Base-by-base conservation (phyloP, 2,888 invertebrate genomes). In the Drosophila aldrichi region DNA sequence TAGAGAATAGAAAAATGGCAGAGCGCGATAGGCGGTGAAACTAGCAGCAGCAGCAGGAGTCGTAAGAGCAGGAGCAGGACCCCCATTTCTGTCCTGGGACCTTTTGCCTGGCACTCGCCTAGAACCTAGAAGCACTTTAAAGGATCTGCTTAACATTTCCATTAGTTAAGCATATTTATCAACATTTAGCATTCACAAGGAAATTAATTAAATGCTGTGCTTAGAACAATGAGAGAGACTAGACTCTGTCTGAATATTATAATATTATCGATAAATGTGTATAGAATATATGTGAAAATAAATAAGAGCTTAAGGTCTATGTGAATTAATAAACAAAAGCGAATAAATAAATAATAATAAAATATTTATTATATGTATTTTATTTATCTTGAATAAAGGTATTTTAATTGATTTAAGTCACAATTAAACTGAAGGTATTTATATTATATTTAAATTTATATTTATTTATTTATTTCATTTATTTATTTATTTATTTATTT, bases 141-240 rank as follows among this genome's bases (percentile, higher is more conserved):
- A 55, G 25, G 16, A 12, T 29, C 29, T 25, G 44, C 40, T 48
- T 25, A 62, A 76, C 60, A 57, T 60, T 64, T 60, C 18, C 46
- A 51, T 34, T 76, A 67, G 44, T 56, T 52, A 20, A 4, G 41
- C 56, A 46, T 76, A 65, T 82, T 66, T 64, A 77, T 77, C 80
- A 80, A 77, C 57, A 74, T 82, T 82, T 67, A 29, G 60, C 29
- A 49, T 64, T 60, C 65, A 46, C 67, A 65, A 74, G 71, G 62
- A 69, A 49, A 29, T 32, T 49, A 18, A 49, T 49, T 49, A 32
- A 32, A 20, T 41, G 18, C 4, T 41, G 18, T 41, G 9, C 9
- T 1, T 12, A 16, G 14, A 44, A 3, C 22, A 22, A 25, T 46
- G 3, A 25, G 25, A 9, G 9, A 22, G 46, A n/a, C 46, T 5